Conservation (phyloP, 2,888 invertebrate genomes). For the Brenthis daphne region DNA sequence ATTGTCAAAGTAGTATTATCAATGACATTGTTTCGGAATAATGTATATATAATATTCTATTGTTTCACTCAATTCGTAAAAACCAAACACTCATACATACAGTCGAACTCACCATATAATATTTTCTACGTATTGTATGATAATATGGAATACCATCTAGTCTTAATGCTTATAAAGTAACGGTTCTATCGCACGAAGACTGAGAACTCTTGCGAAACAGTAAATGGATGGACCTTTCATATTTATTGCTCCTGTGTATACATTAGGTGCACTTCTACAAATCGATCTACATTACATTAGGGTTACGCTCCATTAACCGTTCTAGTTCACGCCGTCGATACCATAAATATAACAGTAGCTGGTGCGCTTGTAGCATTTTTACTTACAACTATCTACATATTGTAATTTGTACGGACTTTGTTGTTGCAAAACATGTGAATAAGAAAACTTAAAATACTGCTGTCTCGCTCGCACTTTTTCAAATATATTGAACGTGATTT, state of each 20-base stretch:
- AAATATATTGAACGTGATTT: constrained; percentile 1
- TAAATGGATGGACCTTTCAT: constrained; percentile 6
- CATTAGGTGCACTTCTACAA: constrained; percentile 17
- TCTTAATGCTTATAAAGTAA: neutral
- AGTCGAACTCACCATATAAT: neutral
- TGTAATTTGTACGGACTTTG: neutral
- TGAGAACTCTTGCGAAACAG: constrained; percentile 4
- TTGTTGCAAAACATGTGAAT: neutral
- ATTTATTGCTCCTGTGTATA: constrained; percentile 13
- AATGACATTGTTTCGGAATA: neutral
- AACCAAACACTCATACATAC: neutral
- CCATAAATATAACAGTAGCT: constrained; percentile 19
- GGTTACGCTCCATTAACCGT: constrained; percentile 22
- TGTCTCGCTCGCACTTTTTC: neutral
- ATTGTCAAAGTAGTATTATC: too few species aligned
- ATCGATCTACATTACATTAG: constrained; percentile 22
- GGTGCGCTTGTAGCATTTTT: neutral
- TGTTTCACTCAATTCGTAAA: constrained; percentile 8
- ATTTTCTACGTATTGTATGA: constrained; percentile 11
- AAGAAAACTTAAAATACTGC: neutral
- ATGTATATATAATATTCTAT: constrained; percentile 5
- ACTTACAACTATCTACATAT: neutral
- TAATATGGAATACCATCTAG: constrained; percentile 7
- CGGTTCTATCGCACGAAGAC: neutral
- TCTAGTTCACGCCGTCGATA: constrained; percentile 15